A percentile compares a stretch with the other conserved stretches of the same genome.
These are phyloP conservation scores for Heterotilapia buettikoferi DNA, from an alignment of 2,113 vertebrate species.

Conservation along the genomic window DNA sequence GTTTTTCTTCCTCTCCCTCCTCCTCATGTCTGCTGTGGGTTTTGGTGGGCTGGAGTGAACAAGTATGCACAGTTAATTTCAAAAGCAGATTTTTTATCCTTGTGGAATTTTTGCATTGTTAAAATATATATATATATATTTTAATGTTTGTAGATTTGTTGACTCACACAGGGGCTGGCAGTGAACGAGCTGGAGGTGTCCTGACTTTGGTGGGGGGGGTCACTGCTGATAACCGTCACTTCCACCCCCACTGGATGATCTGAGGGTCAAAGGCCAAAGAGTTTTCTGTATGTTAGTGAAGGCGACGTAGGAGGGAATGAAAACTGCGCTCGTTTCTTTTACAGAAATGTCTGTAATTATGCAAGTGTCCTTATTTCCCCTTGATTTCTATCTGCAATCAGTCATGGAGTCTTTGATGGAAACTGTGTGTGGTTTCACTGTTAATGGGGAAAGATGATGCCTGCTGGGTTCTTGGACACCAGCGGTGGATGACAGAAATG, in stretches of 20 bases:
- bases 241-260: conserved; percentile 83
- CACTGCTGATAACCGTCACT: conserved; percentile 84
- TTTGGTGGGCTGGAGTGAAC: conserved; percentile 45
- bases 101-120: neutral
- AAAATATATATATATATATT: neutral
- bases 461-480: conserved; percentile 53
- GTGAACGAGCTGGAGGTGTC: conserved; percentile 82
- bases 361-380: conserved; percentile 6
- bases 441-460: conserved; percentile 57
- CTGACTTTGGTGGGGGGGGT: conserved; percentile 85
- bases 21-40: conserved; percentile 67
- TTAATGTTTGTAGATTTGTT: neutral
- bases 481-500: conserved; percentile 50
- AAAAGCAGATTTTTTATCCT: conserved; percentile 28
- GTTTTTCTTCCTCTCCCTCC: conserved; percentile 63
- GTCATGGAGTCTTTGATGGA: conserved; percentile 38
- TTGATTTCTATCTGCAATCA: conserved; percentile 32
- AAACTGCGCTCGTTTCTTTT: neutral
- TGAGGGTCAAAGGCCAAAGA: conserved; percentile 59
- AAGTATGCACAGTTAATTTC: conserved; percentile 16
- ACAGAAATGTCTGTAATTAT: conserved; percentile 18
- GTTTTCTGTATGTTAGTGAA: conserved; percentile 30
- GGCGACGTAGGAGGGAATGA: neutral
- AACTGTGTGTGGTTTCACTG: conserved; percentile 53
- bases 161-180: conserved; percentile 80